phyloP scores from a whole-genome alignment of 2,113 vertebrate genomes.

The Panthera uncia region DNA sequence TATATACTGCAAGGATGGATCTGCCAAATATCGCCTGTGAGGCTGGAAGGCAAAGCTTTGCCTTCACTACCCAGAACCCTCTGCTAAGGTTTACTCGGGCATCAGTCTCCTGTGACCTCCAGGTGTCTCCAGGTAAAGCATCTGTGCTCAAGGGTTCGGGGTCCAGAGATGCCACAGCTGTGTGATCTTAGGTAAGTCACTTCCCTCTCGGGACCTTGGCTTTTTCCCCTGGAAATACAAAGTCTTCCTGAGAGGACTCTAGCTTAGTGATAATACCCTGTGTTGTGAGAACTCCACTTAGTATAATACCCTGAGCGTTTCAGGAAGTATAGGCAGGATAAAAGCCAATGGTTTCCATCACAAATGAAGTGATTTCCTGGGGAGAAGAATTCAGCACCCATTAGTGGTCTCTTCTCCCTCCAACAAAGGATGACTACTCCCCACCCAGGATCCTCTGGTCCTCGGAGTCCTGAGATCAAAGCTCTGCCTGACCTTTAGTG shows the following conservation, averaged over 20 bases:
- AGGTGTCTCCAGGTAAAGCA: neutral
- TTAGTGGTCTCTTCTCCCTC: neutral
- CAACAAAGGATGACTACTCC: constrained; percentile 44
- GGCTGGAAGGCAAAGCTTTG: neutral
- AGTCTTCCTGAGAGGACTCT: neutral
- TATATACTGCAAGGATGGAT: neutral
- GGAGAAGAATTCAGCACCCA: neutral
- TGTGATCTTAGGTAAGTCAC: neutral
- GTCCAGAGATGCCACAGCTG: neutral
- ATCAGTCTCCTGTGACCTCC: neutral
- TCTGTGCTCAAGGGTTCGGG: neutral
- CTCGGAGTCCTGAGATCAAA: constrained; percentile 54
- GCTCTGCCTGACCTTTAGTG: neutral
- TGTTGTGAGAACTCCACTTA: neutral
- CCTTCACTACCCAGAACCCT: neutral
- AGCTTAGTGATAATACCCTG: neutral
- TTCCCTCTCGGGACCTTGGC: neutral
- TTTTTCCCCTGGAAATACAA: neutral
- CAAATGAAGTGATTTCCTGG: neutral
- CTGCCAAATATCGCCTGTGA: neutral
- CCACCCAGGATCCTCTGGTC: too few relatives aligned
- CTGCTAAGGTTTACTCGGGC: neutral
- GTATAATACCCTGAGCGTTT: neutral
- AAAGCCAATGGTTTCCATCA: constrained; percentile 38
- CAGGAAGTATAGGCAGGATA: neutral